Evolutionary conservation across 2,888 invertebrate genomes (phyloP).

Genomic region (Polyommatus iphigenia): DNA sequence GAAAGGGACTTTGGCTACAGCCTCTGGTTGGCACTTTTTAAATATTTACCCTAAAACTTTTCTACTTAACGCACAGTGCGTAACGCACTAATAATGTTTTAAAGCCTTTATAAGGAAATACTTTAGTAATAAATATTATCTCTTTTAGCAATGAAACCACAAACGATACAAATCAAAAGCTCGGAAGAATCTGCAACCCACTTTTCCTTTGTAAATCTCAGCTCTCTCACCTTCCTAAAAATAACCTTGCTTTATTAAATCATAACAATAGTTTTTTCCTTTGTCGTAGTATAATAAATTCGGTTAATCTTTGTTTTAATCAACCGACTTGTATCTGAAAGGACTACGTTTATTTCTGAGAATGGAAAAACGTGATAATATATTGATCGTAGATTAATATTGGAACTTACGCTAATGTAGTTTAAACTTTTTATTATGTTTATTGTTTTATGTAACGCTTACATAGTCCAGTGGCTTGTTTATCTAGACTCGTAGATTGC

Average conservation of each 20-base stretch:
- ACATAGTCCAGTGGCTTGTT: background rate
- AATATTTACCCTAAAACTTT: too few relatives aligned
- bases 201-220: background rate
- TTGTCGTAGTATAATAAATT: constrained; percentile 9
- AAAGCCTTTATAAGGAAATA: too few relatives aligned
- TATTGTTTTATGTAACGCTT: background rate
- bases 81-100: too few relatives aligned
- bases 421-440: background rate
- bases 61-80: too few relatives aligned
- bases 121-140: too few relatives aligned
- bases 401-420: background rate
- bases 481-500: background rate
- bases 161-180: too few relatives aligned
- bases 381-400: constrained; percentile 1
- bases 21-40: too few relatives aligned
- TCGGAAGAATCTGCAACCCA: too few relatives aligned
- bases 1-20: too few relatives aligned
- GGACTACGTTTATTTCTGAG: constrained; percentile 17
- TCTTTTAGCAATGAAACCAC: too few relatives aligned
- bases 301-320: constrained; percentile 27
- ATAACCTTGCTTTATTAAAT: constrained; percentile 17
- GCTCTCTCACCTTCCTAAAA: background rate
- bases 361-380: constrained; percentile 7
- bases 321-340: constrained; percentile 16
- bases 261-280: constrained; percentile 11